These are phyloP conservation scores for Melanostigma gelatinosum DNA, from an alignment of 2,113 vertebrate genomes.

Conservation along the genomic window DNA sequence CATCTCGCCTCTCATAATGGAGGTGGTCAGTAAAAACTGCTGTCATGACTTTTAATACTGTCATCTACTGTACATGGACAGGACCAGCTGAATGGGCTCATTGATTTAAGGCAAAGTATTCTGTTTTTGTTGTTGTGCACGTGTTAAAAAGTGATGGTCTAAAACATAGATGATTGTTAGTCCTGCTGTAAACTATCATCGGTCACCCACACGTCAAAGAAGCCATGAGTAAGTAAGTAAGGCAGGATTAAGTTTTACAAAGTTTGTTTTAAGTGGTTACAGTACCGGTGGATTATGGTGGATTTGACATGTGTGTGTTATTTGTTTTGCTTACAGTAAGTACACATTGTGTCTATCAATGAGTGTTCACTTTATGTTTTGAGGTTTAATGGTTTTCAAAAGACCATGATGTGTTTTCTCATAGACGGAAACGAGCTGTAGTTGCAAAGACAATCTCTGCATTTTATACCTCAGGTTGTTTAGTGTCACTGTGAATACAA, in stretches of 20 bases:
- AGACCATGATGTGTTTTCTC: not conserved
- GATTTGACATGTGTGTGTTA: not conserved
- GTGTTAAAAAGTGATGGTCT: not conserved
- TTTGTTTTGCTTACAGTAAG: not conserved
- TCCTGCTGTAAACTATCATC: not conserved
- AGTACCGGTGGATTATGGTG: not conserved
- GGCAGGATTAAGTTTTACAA: not conserved
- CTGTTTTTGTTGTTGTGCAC: not conserved
- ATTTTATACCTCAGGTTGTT: slow-evolving; percentile 20
- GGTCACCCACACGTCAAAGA: slow-evolving; percentile 1
- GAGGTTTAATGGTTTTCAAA: not conserved
- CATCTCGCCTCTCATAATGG: slow-evolving; percentile 81
- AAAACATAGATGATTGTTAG: not conserved
- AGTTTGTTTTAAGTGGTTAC: not conserved
- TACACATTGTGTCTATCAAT: not conserved
- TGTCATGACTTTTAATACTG: slow-evolving; percentile 10
- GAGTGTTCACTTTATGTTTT: not conserved
- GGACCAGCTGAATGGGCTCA: not conserved
- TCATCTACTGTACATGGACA: not conserved
- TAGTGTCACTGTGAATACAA: slow-evolving; percentile 9
- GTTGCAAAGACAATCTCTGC: not conserved
- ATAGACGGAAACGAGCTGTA: not conserved
- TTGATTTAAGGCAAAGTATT: slow-evolving; percentile 1
- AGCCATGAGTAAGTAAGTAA: not conserved
- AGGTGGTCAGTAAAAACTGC: slow-evolving; percentile 79